phyloP scores from a whole-genome alignment of 2,113 vertebrate genomes.

The Neodontobutis hainanensis region DNA sequence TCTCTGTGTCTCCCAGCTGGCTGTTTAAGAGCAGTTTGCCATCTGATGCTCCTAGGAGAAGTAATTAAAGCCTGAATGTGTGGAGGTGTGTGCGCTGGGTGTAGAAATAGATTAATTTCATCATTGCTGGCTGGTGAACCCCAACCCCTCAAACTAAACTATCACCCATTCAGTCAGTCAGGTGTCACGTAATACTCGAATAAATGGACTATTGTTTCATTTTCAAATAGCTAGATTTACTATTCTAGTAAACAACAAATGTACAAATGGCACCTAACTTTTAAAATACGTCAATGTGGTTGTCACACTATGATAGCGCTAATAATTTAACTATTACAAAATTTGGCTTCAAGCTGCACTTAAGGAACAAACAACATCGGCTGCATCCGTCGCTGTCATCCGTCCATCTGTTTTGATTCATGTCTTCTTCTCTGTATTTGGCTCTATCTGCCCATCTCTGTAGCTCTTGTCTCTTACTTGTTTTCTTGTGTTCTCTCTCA shows the following conservation, averaged over 20 bases:
- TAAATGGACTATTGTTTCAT: slow-evolving; percentile 4
- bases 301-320: slow-evolving; percentile 8
- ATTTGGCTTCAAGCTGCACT: slow-evolving; percentile 30
- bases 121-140: slow-evolving; percentile 40
- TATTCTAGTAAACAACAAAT: slow-evolving; percentile 3
- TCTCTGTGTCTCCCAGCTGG: slow-evolving; percentile 62
- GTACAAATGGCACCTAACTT: neutral
- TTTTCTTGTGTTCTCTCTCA: slow-evolving; percentile 51
- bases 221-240: neutral
- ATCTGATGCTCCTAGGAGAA: slow-evolving; percentile 79
- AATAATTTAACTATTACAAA: slow-evolving; percentile 19
- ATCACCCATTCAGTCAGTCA: slow-evolving; percentile 1
- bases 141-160: neutral
- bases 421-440: neutral
- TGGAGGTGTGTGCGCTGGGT: slow-evolving; percentile 26
- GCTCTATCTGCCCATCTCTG: slow-evolving; percentile 30
- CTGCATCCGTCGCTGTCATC: slow-evolving; percentile 36
- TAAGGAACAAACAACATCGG: slow-evolving; percentile 36
- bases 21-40: slow-evolving; percentile 80
- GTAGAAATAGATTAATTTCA: slow-evolving; percentile 61
- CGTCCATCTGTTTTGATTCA: slow-evolving; percentile 38
- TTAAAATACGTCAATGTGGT: slow-evolving; percentile 12
- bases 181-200: slow-evolving; percentile 14
- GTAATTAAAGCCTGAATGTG: slow-evolving; percentile 74
- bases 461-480: slow-evolving; percentile 48